Conservation (phyloP, 2,113 vertebrate genomes). For the Embiotoca jacksoni region DNA sequence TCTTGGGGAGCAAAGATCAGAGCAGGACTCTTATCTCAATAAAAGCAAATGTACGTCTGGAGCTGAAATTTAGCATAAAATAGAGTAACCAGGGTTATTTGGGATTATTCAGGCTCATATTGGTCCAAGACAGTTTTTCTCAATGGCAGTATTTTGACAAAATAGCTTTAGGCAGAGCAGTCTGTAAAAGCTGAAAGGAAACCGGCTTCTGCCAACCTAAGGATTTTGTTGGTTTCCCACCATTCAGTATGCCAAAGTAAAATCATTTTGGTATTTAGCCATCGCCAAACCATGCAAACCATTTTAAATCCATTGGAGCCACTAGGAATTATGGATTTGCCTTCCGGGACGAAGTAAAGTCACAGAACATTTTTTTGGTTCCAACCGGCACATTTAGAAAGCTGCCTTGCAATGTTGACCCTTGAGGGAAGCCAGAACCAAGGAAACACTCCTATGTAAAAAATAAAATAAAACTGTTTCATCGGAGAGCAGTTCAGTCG, state of each 20-base stretch:
- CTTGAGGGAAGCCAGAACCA: too few relatives aligned
- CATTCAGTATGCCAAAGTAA: too few relatives aligned
- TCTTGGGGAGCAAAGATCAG: not conserved
- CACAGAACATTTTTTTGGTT: too few relatives aligned
- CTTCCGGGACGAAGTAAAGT: not conserved
- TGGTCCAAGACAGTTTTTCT: not conserved
- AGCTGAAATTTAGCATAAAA: not conserved
- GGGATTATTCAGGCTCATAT: not conserved
- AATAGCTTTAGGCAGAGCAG: not conserved
- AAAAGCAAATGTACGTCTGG: not conserved
- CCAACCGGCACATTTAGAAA: too few relatives aligned
- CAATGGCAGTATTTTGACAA: not conserved
- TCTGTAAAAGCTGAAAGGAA: not conserved
- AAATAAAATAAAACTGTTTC: too few relatives aligned
- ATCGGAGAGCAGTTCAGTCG: too few relatives aligned
- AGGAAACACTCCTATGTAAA: too few relatives aligned
- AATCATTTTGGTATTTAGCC: not conserved
- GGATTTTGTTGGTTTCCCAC: too few relatives aligned
- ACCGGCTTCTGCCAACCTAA: not conserved
- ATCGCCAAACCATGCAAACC: not conserved
- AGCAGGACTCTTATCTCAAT: not conserved
- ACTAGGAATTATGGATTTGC: conserved; percentile 5
- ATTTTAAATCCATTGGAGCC: not conserved
- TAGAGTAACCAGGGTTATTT: too few relatives aligned
- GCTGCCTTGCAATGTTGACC: too few relatives aligned